These are phyloP conservation scores for Germaria angustata DNA, from an alignment of 2,888 invertebrate genomes.

Conservation along the genomic window DNA sequence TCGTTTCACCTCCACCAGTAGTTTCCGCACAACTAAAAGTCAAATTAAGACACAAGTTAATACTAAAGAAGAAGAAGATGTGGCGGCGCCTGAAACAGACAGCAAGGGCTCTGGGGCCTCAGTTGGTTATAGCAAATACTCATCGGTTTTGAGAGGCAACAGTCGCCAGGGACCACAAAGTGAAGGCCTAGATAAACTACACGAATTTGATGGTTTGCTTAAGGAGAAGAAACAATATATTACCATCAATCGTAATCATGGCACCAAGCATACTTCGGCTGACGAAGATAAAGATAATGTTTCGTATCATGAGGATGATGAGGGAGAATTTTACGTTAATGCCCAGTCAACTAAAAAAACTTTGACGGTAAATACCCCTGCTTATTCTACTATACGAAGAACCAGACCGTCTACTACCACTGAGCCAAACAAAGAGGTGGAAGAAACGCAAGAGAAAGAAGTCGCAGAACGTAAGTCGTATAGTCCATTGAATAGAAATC, in stretches of 20 bases:
- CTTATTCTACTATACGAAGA: conserved; percentile 87
- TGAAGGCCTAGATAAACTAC: conserved; percentile 80
- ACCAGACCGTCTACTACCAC: conserved; percentile 82
- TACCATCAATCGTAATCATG: conserved; percentile 84
- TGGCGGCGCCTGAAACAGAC: conserved; percentile 49
- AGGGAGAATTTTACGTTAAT: conserved; percentile 44
- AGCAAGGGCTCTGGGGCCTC: conserved; percentile 43
- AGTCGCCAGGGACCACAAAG: conserved; percentile 83
- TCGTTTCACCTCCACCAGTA: conserved; percentile 73
- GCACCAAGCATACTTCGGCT: conserved; percentile 74
- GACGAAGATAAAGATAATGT: conserved; percentile 76
- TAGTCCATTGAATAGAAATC: conserved; percentile 73
- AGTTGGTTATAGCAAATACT: conserved; percentile 80
- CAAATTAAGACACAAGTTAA: conserved; percentile 49
- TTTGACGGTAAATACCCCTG: conserved; percentile 79
- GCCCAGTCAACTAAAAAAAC: conserved; percentile 69
- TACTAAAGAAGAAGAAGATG: conserved; percentile 52
- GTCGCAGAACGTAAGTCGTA: conserved; percentile 71
- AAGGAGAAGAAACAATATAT: conserved; percentile 84
- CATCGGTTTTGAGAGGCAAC: conserved; percentile 83
- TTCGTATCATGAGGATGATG: conserved; percentile 51
- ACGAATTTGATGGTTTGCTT: conserved; percentile 78
- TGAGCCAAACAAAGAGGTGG: conserved; percentile 46
- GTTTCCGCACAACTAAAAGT: conserved; percentile 66
- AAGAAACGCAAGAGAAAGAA: conserved; percentile 63